Percentiles rank a stretch among this genome's conserved stretches.
Conservation (phyloP, 2,888 invertebrate species). For the Andrena minutula region DNA sequence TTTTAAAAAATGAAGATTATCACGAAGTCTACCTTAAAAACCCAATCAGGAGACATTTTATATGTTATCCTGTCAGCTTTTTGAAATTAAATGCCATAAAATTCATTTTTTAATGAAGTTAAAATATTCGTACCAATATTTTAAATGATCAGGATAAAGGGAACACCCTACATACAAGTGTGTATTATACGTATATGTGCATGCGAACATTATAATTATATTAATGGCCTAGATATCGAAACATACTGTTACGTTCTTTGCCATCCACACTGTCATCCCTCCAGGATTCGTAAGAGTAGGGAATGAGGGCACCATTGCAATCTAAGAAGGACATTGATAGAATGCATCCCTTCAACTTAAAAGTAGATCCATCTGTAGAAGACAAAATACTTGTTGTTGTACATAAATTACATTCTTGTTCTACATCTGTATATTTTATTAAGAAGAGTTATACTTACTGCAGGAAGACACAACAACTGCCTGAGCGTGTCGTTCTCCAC, state of each 20-base stretch:
- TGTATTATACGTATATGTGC: too few species aligned
- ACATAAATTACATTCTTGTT: neutral
- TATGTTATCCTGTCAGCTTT: too few species aligned
- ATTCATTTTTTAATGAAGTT: too few species aligned
- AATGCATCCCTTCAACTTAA: conserved; percentile 98
- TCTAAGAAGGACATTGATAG: conserved; percentile 98
- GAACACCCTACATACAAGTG: too few species aligned
- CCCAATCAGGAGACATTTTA: too few species aligned
- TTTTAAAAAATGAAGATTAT: too few species aligned
- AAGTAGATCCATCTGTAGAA: conserved; percentile 95
- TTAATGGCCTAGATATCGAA: neutral
- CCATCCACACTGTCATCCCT: conserved; percentile 92
- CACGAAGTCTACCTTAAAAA: too few species aligned
- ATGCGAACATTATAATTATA: neutral
- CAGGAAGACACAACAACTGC: conserved; percentile 95
- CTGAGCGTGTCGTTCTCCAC: conserved; percentile 93
- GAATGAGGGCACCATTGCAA: conserved; percentile 96
- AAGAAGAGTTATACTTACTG: conserved; percentile 86
- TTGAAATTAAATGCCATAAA: too few species aligned
- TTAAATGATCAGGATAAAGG: too few species aligned
- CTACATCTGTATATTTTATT: neutral
- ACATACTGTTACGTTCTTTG: conserved; percentile 82
- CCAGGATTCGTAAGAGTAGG: conserved; percentile 96
- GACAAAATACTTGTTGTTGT: neutral
- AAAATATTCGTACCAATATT: too few species aligned